phyloP scores from a whole-genome alignment of 2,888 invertebrate species.

The Leptinotarsa peninsularis region DNA sequence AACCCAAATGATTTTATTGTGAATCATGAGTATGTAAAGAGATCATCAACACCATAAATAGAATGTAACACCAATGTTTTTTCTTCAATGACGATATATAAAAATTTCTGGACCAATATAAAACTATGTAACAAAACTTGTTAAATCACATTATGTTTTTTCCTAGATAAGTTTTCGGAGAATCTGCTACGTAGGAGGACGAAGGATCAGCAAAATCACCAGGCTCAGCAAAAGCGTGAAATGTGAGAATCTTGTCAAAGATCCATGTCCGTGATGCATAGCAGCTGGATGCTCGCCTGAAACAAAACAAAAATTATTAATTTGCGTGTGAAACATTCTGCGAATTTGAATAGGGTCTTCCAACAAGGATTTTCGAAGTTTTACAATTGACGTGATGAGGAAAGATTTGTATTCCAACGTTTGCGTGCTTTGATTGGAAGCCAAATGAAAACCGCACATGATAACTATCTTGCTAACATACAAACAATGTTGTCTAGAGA shows the following conservation, averaged over 20 bases:
- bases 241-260: conserved; percentile 58
- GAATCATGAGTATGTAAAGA: too few relatives aligned
- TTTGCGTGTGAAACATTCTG: too few relatives aligned
- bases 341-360: too few relatives aligned
- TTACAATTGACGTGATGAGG: too few relatives aligned
- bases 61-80: conserved; percentile 3
- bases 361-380: too few relatives aligned
- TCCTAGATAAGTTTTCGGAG: conserved; percentile 20
- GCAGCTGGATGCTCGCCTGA: conserved; percentile 88
- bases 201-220: conserved; percentile 52
- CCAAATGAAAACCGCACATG: too few relatives aligned
- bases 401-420: too few relatives aligned
- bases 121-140: conserved; percentile 45
- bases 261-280: conserved; percentile 79
- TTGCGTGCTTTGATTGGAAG: too few relatives aligned
- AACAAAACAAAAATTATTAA: conserved; percentile 60
- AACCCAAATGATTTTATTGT: too few relatives aligned
- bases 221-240: conserved; percentile 58
- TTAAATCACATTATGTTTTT: conserved; percentile 36
- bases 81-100: conserved; percentile 32
- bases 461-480: too few relatives aligned
- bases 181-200: conserved; percentile 52
- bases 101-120: conserved; percentile 47
- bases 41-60: neutral
- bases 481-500: too few relatives aligned